phyloP scores from a whole-genome alignment of 1,140 invertebrate species.

The Drosophila hydei region DNA sequence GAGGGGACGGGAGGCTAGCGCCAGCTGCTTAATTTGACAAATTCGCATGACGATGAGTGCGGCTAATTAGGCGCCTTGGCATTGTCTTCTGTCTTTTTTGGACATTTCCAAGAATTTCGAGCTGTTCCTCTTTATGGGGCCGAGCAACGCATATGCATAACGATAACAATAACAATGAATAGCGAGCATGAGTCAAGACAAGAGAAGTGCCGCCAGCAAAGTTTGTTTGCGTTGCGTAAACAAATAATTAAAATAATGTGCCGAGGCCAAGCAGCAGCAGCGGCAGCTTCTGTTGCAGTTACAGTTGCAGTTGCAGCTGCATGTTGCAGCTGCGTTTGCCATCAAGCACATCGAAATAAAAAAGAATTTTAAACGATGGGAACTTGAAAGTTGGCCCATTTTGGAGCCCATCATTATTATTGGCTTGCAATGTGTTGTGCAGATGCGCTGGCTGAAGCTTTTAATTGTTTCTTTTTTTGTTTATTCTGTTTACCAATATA shows the following conservation, averaged over 20 bases:
- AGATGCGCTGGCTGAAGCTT: constrained; percentile 63
- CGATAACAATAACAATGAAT: constrained; percentile 17
- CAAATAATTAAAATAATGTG: constrained; percentile 82
- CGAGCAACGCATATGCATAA: constrained; percentile 12
- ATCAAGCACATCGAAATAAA: constrained; percentile 43
- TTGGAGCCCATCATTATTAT: constrained; percentile 19
- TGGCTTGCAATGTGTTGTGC: constrained; percentile 63
- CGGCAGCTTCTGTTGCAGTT: constrained; percentile 28
- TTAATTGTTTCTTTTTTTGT: constrained; percentile 55
- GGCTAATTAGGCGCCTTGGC: constrained; percentile 72
- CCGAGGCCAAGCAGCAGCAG: constrained; percentile 23
- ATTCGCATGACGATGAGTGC: constrained; percentile 68
- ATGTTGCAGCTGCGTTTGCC: constrained; percentile 63
- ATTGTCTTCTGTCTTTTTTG: constrained; percentile 22
- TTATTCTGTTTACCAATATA: constrained; percentile 69
- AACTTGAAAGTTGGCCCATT: constrained; percentile 38
- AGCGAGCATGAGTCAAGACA: constrained; percentile 30
- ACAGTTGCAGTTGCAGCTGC: constrained; percentile 45
- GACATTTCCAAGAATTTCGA: constrained; percentile 50
- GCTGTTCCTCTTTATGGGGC: constrained; percentile 60
- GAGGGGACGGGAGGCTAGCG: neutral
- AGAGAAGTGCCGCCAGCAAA: constrained; percentile 66
- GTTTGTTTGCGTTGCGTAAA: constrained; percentile 75
- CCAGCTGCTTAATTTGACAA: constrained; percentile 76
- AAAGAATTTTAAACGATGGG: constrained; percentile 9